phyloP scores from a whole-genome alignment of 2,797 vertebrate genomes.

The Mormyrus proboscirostris region DNA sequence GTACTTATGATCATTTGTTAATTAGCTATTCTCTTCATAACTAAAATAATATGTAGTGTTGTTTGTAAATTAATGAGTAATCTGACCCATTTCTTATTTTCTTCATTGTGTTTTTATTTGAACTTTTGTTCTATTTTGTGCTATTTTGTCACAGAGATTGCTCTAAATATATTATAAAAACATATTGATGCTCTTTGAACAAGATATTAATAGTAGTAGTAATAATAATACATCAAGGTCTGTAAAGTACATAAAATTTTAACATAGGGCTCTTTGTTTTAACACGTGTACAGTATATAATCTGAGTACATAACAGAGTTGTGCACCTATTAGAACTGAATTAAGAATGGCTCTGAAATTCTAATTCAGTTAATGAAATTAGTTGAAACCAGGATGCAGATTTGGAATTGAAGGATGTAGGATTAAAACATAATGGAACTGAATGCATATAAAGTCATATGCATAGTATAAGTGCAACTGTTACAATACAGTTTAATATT shows the following conservation, averaged over 20 bases:
- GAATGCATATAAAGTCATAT: neutral
- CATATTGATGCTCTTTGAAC: neutral
- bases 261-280: neutral
- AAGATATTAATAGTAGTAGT: neutral
- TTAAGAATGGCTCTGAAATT: neutral
- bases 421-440: neutral
- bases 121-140: neutral
- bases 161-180: neutral
- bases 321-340: neutral
- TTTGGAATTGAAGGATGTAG: neutral
- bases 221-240: neutral
- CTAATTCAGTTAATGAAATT: neutral
- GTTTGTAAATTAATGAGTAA: neutral
- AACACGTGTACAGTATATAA: neutral
- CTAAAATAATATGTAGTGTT: neutral
- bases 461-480: neutral
- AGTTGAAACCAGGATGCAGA: neutral
- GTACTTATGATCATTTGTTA: neutral
- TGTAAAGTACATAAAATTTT: neutral
- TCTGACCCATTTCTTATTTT: neutral
- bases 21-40: neutral
- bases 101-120: neutral
- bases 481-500: neutral
- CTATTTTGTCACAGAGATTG: neutral
- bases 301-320: neutral